These are phyloP conservation scores for Megaceryle maxima DNA, from an alignment of 2,113 vertebrate genomes.

Conservation along the genomic window DNA sequence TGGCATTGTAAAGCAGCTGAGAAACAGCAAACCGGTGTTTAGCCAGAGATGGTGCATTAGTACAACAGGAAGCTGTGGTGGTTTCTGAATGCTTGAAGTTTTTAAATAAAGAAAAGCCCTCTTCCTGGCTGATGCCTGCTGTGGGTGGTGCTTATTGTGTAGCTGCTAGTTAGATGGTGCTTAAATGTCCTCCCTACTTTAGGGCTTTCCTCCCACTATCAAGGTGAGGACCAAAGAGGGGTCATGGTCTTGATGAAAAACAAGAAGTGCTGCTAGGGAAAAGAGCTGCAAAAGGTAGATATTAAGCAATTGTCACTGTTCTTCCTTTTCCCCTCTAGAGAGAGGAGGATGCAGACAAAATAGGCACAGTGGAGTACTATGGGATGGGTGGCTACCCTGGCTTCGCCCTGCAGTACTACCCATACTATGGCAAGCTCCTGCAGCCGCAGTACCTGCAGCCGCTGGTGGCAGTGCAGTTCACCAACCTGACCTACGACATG, in stretches of 20 bases:
- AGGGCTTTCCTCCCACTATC: rapidly evolving
- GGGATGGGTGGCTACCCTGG: slow-evolving; percentile 77
- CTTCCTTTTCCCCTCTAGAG: slow-evolving; percentile 69
- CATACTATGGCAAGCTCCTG: slow-evolving; percentile 92
- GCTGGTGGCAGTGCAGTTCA: slow-evolving; percentile 91
- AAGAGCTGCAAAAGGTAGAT: neutral
- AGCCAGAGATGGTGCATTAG: neutral
- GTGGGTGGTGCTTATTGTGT: neutral
- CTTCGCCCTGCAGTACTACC: slow-evolving; percentile 95
- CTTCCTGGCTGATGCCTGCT: neutral
- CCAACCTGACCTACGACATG: slow-evolving; percentile 80
- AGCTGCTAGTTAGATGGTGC: neutral
- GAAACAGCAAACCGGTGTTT: neutral
- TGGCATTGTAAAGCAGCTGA: neutral
- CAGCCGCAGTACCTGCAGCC: slow-evolving; percentile 94
- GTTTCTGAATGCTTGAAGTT: rapidly evolving
- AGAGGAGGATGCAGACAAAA: slow-evolving; percentile 79
- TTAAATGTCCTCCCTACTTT: rapidly evolving
- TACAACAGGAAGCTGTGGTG: neutral
- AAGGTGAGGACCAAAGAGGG: neutral
- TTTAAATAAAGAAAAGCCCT: neutral
- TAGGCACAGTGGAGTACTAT: slow-evolving; percentile 81
- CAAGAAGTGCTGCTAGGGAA: neutral
- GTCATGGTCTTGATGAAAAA: rapidly evolving
- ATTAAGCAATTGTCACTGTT: rapidly evolving